phyloP scores from a whole-genome alignment of 2,888 invertebrate genomes.

The Nipponacmea schrenckii region DNA sequence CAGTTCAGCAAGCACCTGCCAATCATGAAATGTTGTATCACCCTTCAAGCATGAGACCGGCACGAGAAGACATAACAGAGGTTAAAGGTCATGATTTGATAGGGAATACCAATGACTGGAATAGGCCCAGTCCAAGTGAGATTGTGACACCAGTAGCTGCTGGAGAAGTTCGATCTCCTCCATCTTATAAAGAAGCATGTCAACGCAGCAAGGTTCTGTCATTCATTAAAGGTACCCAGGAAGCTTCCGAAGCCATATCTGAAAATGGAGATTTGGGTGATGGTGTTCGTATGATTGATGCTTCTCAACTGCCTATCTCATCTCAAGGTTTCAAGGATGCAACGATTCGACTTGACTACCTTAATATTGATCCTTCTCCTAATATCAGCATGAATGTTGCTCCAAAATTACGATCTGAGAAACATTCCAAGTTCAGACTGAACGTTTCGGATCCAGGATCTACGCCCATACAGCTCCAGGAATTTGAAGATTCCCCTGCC shows the following conservation, averaged over 20 bases:
- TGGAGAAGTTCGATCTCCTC: background rate
- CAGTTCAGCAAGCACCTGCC: too few relatives aligned
- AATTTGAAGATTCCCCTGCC: conserved; percentile 33
- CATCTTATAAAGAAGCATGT: background rate
- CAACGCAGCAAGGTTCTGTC: background rate
- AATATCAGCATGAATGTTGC: conserved; percentile 13
- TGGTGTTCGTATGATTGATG: background rate
- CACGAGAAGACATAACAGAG: background rate
- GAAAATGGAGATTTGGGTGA: too few relatives aligned
- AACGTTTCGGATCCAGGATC: conserved; percentile 14
- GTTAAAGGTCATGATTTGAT: background rate
- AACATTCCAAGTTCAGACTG: background rate
- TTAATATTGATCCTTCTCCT: conserved; percentile 26
- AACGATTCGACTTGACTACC: conserved; percentile 29
- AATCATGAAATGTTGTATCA: too few relatives aligned
- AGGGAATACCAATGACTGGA: too few relatives aligned
- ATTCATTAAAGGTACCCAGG: background rate
- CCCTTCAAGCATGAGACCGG: background rate
- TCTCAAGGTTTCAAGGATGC: conserved; percentile 16
- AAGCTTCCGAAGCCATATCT: too few relatives aligned
- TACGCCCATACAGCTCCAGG: conserved; percentile 28
- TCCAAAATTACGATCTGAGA: background rate
- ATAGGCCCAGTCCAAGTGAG: too few relatives aligned
- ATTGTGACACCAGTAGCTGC: too few relatives aligned
- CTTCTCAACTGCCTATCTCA: background rate